Percentiles rank a stretch among this genome's conserved stretches.
These are phyloP conservation scores for Arion vulgaris DNA, from an alignment of 1,140 invertebrate species.

Conservation along the genomic window DNA sequence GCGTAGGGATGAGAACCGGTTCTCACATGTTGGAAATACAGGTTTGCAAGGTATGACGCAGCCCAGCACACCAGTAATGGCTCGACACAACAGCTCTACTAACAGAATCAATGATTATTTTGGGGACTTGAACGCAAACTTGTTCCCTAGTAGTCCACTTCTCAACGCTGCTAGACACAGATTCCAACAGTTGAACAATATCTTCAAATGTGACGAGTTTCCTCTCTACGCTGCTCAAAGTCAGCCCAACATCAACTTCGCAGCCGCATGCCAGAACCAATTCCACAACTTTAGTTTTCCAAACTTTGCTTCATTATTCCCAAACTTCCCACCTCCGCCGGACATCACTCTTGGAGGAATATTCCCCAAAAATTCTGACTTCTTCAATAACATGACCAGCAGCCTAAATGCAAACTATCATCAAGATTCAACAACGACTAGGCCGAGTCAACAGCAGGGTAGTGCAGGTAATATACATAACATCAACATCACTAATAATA, in stretches of 20 bases:
- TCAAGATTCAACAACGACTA: not conserved
- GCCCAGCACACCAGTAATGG: not conserved
- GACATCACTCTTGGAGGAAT: conserved; percentile 21
- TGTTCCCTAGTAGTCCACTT: conserved; percentile 17
- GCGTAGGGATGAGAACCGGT: not conserved
- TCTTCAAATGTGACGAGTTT: conserved; percentile 10
- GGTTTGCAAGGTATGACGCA: too few relatives aligned
- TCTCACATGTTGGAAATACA: not conserved
- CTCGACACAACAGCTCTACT: not conserved
- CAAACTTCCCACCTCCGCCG: conserved; percentile 22
- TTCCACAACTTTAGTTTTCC: conserved; percentile 33
- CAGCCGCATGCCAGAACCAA: not conserved
- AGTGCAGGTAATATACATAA: not conserved
- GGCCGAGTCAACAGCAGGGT: not conserved
- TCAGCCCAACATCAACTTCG: conserved; percentile 21
- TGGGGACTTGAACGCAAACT: conserved; percentile 18
- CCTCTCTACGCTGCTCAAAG: not conserved
- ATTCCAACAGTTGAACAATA: conserved; percentile 7
- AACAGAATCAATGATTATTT: not conserved
- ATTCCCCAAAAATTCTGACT: conserved; percentile 4
- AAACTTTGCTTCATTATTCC: conserved; percentile 16
- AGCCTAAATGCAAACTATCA: conserved; percentile 30
- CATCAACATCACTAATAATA: not conserved
- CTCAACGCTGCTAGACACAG: conserved; percentile 27
- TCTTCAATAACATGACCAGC: conserved; percentile 28